phyloP scores from a whole-genome alignment of 2,113 vertebrate genomes.

The Boleophthalmus pectinirostris region DNA sequence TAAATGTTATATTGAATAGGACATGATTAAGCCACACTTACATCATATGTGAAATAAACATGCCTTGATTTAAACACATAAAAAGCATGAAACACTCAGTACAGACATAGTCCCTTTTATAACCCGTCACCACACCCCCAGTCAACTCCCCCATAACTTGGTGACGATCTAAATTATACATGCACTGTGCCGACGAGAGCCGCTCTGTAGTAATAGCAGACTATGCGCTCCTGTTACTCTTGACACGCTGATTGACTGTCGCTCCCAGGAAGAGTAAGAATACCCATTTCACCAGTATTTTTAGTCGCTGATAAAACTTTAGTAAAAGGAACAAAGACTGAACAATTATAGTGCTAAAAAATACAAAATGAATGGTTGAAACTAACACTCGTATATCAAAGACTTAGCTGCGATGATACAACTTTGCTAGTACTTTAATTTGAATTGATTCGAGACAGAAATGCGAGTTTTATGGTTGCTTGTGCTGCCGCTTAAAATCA shows the following conservation, averaged over 20 bases:
- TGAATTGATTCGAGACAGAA: slow-evolving; percentile 35
- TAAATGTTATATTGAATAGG: not conserved
- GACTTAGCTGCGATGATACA: slow-evolving; percentile 45
- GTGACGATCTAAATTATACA: not conserved
- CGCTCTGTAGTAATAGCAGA: slow-evolving; percentile 1
- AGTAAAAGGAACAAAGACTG: slow-evolving; percentile 45
- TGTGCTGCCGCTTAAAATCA: slow-evolving; percentile 24
- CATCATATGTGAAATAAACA: not conserved
- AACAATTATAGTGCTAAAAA: slow-evolving; percentile 47
- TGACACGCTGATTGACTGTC: slow-evolving; percentile 27
- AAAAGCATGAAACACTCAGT: not conserved
- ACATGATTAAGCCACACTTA: not conserved
- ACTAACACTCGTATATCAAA: slow-evolving; percentile 44
- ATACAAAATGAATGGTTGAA: slow-evolving; percentile 36
- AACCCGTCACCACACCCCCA: not conserved
- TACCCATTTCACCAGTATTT: slow-evolving; percentile 26
- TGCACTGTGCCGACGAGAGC: not conserved
- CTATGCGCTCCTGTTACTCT: slow-evolving; percentile 2
- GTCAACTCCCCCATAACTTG: not conserved
- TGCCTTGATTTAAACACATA: not conserved
- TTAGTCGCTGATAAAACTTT: slow-evolving; percentile 18
- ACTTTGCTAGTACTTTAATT: slow-evolving; percentile 49
- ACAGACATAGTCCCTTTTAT: not conserved
- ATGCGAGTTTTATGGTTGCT: slow-evolving; percentile 29
- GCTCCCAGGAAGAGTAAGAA: slow-evolving; percentile 24